Conservation (phyloP, 2,113 vertebrate genomes). For the Archilochus colubris region DNA sequence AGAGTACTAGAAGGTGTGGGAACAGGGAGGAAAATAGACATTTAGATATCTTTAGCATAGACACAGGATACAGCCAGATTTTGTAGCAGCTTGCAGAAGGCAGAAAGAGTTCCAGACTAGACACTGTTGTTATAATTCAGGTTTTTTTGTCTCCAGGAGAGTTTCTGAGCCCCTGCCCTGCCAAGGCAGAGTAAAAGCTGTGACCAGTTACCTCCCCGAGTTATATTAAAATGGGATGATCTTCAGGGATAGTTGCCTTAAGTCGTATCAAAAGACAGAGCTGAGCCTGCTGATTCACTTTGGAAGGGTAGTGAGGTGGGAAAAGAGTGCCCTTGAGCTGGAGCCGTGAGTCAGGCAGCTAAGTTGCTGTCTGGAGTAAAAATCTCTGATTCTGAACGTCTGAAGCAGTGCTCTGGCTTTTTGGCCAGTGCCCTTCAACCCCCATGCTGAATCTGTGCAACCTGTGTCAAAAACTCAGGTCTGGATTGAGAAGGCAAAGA, state of each 20-base stretch:
- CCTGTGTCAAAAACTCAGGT: neutral
- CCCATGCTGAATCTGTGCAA: neutral
- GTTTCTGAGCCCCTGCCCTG: neutral
- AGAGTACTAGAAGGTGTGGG: neutral
- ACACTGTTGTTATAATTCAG: accelerated
- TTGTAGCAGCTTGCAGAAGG: neutral
- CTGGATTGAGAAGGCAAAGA: neutral
- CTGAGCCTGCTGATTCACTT: neutral
- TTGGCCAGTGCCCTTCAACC: neutral
- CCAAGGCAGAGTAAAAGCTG: neutral
- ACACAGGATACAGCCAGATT: neutral
- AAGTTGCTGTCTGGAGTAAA: neutral
- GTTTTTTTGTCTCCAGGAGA: neutral
- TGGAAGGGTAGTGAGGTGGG: neutral
- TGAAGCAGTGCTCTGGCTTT: neutral
- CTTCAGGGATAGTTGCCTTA: neutral
- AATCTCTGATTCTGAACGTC: neutral
- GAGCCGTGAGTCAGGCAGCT: neutral
- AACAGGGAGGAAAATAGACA: neutral
- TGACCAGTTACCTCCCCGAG: neutral
- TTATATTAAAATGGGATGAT: neutral
- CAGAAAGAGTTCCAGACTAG: neutral
- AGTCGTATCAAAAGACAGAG: neutral
- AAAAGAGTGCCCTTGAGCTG: neutral
- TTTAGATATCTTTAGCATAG: neutral